Evolutionary conservation across 1,140 invertebrate species (phyloP), one percentile per base, ranked within the genome.

Genomic region (Piezodorus guildinii): DNA sequence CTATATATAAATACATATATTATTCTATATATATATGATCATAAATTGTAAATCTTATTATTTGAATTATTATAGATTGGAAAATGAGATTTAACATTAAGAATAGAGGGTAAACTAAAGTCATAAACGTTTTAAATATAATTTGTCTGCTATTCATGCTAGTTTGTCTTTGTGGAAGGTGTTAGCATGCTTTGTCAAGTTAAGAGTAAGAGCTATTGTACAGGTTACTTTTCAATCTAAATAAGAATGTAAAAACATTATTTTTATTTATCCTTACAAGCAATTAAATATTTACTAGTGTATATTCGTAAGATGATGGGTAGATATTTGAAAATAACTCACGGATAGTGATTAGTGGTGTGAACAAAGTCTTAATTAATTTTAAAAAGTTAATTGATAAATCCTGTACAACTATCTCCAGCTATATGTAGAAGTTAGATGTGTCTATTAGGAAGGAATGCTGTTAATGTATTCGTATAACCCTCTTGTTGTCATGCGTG

Each of bases 401-500:
- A 56, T 23, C 52, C 15, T 56, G 52, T 56, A 56, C 23, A 16
- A 56, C 52, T 39, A 49, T 56, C 23, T 56, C 52, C 52, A 56
- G 27, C 52, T 56, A 56, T 56, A 4, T 56, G 52, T 56, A 21
- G 52, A 23, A 56, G 52, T 8, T 56, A 56, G 52, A 56, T 25
- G 21, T 56, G 52, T 39, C 34, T 56, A 56, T 15, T 56, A 56
- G 52, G 52, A 23, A 56, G 52, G 52, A 21, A 19, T 56, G 17
- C 46, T 49, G n/a, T 19, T 49, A 30, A 30, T 30, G 27, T 30
- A 30, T 30, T 30, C 27, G 27, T 23, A 25, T 56, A 56, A 56
- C 52, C 52, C 52, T 56, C 52, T 56, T 23, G 23, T 49, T 56
- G 52, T 56, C 52, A 56, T 23, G 52, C 52, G 52, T 56, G 52